Conservation (phyloP, 2,113 vertebrate genomes). For the Hydropotes inermis region DNA sequence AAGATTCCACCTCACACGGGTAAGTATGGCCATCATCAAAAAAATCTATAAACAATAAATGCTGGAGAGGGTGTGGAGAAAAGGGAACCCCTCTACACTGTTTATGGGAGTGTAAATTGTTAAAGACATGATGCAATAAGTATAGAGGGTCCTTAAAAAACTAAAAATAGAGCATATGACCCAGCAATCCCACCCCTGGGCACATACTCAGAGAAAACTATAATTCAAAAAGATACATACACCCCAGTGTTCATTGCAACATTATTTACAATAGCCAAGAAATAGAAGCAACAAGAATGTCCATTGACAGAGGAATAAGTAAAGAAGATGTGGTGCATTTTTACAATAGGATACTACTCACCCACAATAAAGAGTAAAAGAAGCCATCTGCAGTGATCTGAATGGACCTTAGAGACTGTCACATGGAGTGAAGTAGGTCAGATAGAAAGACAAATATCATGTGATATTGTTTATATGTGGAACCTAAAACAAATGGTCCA, state of each 20-base stretch:
- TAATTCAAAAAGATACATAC: neutral
- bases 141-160: neutral
- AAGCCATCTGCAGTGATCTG: neutral
- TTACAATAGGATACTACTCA: neutral
- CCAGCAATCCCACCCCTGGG: neutral
- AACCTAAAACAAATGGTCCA: neutral
- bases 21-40: neutral
- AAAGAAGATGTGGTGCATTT: neutral
- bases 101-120: neutral
- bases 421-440: neutral
- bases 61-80: neutral
- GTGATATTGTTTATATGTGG: neutral
- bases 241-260: neutral
- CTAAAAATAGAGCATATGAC: neutral
- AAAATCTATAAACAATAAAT: neutral
- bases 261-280: neutral
- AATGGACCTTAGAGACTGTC: neutral
- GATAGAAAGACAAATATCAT: neutral
- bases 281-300: neutral
- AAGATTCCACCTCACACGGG: accelerated
- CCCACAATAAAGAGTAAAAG: neutral
- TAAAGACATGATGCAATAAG: neutral
- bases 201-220: neutral
- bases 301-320: neutral
- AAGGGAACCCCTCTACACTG: neutral